Base-by-base conservation (phyloP, 2,888 invertebrate genomes). In the Amphipyra berbera region DNA sequence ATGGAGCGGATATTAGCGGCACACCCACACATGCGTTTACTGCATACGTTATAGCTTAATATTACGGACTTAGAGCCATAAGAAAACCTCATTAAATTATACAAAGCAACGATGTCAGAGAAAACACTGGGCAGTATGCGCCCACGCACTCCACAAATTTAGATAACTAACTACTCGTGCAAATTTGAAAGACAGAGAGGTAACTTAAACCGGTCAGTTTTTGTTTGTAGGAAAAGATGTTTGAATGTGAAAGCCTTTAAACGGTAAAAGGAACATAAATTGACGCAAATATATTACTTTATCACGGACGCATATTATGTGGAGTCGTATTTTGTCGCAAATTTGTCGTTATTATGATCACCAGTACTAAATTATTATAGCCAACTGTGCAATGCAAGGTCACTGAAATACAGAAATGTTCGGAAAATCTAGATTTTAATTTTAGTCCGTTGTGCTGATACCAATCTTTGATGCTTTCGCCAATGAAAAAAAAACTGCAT, bases 1-100 rank as follows among this genome's bases (percentile, higher is more conserved):
- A 88, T 86, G 84, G 84, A 87, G 82, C 88, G 85, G 84, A 88
- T 86, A 88, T 85, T 86, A 88, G 83, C 72, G 78, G 81, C 77
- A 83, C 85, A 81, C 88, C 88, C 81, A 89, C 66, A 76, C 55
- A 56, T 61, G 56, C 86, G 75, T 88, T 88, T 85, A 88, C 80
- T 82, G 82, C 79, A 75, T 68, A 83, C 81, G 81, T 86, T 84
- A 86, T 85, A 81, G 85, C 79, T 84, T 84, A 85, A 86, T 84
- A 81, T 58, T 58, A 61, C 47, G 41, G 55, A 14, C 49, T 53
- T 54, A 45, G 40, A 61, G 63, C 76, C 80, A 78, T 82, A 82
- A 83, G 81, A 85, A 86, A 84, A 83, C 74, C 81, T 59, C 62
- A 81, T 82, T 85, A 84, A 84, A 86, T 82, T 79, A 78, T 73